These are phyloP conservation scores for Drosophila peninsularis DNA, from an alignment of 2,888 invertebrate species.

Conservation along the genomic window DNA sequence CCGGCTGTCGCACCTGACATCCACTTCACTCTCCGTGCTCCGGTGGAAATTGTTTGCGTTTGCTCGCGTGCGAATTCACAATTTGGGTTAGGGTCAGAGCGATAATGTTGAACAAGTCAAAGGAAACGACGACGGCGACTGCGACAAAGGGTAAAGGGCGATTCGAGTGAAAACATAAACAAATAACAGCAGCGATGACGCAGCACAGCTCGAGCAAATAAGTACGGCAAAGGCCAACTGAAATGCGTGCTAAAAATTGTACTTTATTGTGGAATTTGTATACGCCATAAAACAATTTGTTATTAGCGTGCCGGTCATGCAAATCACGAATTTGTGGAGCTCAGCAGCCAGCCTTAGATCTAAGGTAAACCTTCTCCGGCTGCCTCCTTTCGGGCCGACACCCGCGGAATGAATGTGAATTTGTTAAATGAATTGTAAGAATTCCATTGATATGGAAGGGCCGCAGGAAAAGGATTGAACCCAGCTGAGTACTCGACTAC, in stretches of 20 bases:
- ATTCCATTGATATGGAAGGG: constrained; percentile 53
- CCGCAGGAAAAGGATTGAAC: constrained; percentile 20
- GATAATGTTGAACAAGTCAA: constrained; percentile 73
- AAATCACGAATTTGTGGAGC: constrained; percentile 35
- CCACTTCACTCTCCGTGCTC: constrained; percentile 6
- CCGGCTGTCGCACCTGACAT: constrained; percentile 40
- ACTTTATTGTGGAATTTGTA: constrained; percentile 71
- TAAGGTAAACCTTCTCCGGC: constrained; percentile 15
- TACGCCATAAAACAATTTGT: constrained; percentile 78
- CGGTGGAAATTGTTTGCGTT: constrained; percentile 17
- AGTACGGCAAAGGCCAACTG: constrained; percentile 16
- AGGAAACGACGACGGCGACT: constrained; percentile 52
- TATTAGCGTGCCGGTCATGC: constrained; percentile 71
- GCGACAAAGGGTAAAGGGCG: constrained; percentile 54
- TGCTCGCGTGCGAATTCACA: constrained; percentile 80
- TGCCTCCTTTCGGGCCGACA: constrained; percentile 13
- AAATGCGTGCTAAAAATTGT: constrained; percentile 68
- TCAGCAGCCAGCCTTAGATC: constrained; percentile 24
- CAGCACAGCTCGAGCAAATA: constrained; percentile 22
- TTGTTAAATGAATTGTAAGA: constrained; percentile 77
- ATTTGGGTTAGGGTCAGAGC: constrained; percentile 83
- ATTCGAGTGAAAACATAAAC: constrained; percentile 34
- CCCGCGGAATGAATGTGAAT: constrained; percentile 41
- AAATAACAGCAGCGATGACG: constrained; percentile 23
- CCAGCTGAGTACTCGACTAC: constrained; percentile 44